A percentile compares a stretch with the other conserved stretches of the same genome.
Conservation (phyloP, 2,888 invertebrate species). For the Elaeidobius kamerunicus region DNA sequence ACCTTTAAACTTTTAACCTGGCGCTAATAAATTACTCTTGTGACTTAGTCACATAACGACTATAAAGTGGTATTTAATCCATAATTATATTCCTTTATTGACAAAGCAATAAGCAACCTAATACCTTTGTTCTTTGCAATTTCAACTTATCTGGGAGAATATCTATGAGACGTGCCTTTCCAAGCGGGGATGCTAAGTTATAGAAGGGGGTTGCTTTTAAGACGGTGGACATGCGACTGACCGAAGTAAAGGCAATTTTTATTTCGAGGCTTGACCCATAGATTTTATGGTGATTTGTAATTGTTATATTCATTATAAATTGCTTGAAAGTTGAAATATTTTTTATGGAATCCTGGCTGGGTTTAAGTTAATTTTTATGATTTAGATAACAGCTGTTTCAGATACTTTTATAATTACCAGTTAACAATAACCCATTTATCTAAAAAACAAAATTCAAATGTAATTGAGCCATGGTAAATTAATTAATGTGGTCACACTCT, state of each 20-base stretch:
- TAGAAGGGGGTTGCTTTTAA: constrained; percentile 38
- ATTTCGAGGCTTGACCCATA: no score
- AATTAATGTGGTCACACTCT: no score
- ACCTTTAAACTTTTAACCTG: constrained; percentile 13
- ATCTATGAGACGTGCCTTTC: constrained; percentile 32
- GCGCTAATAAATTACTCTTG: constrained; percentile 26
- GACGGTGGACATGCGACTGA: constrained; percentile 45
- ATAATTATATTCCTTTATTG: constrained; percentile 31
- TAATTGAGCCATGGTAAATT: no score
- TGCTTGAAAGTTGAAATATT: no score
- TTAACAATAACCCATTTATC: no score
- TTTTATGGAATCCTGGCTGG: no score
- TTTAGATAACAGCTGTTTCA: no score
- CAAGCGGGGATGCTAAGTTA: constrained; percentile 30
- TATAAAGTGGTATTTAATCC: constrained; percentile 24
- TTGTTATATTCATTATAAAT: no score
- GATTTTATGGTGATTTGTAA: no score
- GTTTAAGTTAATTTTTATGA: no score
- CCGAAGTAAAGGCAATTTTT: not conserved
- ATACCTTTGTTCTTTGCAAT: constrained; percentile 34
- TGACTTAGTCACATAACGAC: constrained; percentile 20
- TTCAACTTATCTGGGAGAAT: constrained; percentile 30
- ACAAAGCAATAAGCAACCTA: constrained; percentile 33
- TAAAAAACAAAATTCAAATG: no score
- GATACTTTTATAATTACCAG: no score